Conservation (phyloP, 2,113 vertebrate species). For the Symphodus melops region DNA sequence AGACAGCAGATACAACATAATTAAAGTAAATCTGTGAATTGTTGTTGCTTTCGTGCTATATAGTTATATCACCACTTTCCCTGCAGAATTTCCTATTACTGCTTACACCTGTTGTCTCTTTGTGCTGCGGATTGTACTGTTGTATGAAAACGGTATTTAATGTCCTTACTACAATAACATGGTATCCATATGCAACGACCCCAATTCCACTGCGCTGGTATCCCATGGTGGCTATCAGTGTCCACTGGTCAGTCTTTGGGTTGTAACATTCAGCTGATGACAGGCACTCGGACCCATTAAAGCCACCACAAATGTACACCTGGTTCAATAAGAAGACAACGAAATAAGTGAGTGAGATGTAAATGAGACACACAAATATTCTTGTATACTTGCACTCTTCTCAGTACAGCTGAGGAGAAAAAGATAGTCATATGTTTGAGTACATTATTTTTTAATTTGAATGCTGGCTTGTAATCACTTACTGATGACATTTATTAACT, state of each 20-base stretch:
- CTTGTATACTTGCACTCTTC: no score
- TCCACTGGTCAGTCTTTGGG: constrained; percentile 56
- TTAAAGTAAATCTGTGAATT: no score
- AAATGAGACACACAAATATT: background rate
- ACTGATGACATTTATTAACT: background rate
- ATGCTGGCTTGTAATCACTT: background rate
- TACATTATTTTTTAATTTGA: background rate
- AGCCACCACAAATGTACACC: constrained; percentile 94
- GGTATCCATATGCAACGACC: constrained; percentile 18
- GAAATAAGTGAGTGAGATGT: no score
- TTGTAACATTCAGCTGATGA: constrained; percentile 71
- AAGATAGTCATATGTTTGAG: no score
- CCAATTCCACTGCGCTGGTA: constrained; percentile 32
- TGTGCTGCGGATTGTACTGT: background rate
- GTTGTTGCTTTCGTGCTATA: no score
- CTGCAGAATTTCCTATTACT: background rate
- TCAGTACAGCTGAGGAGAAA: no score
- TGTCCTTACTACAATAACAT: constrained; percentile 47
- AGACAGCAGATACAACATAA: no score
- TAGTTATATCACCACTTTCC: no score
- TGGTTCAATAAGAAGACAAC: constrained; percentile 41
- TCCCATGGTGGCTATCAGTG: constrained; percentile 33
- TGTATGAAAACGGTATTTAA: background rate
- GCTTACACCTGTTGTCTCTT: background rate
- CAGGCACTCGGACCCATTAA: constrained; percentile 85